Evolutionary conservation across 2,113 vertebrate genomes (phyloP).

Genomic region (Sturnus vulgaris): DNA sequence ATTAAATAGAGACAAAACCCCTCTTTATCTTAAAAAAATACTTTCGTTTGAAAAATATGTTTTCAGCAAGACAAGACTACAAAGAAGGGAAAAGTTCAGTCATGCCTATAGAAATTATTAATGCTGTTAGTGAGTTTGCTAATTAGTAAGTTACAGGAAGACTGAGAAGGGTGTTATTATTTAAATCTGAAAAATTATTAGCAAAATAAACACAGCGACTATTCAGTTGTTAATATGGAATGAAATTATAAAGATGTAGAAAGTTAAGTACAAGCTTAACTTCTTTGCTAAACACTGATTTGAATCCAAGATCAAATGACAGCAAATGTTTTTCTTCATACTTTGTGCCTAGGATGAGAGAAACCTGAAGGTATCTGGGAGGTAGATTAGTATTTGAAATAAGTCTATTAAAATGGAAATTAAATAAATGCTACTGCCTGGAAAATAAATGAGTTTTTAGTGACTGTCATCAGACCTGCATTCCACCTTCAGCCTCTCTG

Average conservation of each 20-base stretch:
- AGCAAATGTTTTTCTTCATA: background rate
- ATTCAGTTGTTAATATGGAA: background rate
- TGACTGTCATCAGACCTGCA: slow-evolving; percentile 26
- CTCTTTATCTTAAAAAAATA: background rate
- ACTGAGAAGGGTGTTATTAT: background rate
- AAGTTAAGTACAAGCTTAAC: background rate
- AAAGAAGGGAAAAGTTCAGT: background rate
- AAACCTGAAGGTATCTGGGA: slow-evolving; percentile 5
- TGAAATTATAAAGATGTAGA: background rate
- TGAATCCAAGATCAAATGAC: background rate
- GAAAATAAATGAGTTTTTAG: slow-evolving; percentile 55
- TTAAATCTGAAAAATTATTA: background rate
- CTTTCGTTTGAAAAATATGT: background rate
- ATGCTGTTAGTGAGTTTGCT: background rate
- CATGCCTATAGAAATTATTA: background rate
- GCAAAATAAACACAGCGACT: background rate
- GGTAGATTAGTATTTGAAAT: slow-evolving; percentile 28
- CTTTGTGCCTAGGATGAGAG: background rate
- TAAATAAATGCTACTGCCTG: slow-evolving; percentile 50
- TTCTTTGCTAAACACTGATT: background rate
- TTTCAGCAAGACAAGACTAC: background rate
- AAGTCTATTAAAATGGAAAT: slow-evolving; percentile 58
- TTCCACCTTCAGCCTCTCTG: slow-evolving; percentile 22
- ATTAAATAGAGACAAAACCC: background rate
- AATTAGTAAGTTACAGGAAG: background rate